A percentile compares a stretch with the other conserved stretches of the same genome.
phyloP scores from a whole-genome alignment of 2,888 invertebrate species.

The Graphium colonna region DNA sequence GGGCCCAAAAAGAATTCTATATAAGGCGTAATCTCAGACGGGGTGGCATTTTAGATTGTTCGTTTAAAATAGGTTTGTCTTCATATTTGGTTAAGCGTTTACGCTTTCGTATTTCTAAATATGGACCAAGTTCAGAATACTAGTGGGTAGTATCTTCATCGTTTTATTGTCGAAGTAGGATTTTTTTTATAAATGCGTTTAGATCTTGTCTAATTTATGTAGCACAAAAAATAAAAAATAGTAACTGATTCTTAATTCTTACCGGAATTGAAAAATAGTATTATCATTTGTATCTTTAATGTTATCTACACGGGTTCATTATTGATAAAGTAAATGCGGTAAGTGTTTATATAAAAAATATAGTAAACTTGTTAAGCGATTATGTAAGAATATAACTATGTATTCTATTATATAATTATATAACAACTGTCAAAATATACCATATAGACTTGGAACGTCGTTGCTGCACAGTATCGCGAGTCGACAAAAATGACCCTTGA shows the following conservation, averaged over 20 bases:
- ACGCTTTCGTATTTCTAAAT: neutral
- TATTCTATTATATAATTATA: too few species aligned
- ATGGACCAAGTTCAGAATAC: neutral
- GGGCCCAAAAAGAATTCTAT: constrained; percentile 1
- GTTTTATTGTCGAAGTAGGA: neutral
- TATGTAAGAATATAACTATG: too few species aligned
- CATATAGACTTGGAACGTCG: neutral
- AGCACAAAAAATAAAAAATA: neutral
- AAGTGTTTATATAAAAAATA: too few species aligned
- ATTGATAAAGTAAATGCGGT: too few species aligned
- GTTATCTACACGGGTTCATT: too few species aligned
- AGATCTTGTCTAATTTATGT: neutral
- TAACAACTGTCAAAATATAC: constrained; percentile 9
- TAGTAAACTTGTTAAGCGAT: too few species aligned
- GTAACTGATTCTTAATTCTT: neutral
- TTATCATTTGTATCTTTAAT: neutral
- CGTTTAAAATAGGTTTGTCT: neutral
- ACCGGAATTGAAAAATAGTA: neutral
- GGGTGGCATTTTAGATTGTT: neutral
- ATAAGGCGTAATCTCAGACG: neutral
- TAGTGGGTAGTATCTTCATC: neutral
- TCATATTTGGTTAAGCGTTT: too few species aligned
- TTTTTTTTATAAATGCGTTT: neutral
- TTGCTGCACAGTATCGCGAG: too few species aligned
- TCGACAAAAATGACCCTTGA: constrained; percentile 8